Conservation (phyloP, 2,113 vertebrate species). For the Dicerorhinus sumatrensis region DNA sequence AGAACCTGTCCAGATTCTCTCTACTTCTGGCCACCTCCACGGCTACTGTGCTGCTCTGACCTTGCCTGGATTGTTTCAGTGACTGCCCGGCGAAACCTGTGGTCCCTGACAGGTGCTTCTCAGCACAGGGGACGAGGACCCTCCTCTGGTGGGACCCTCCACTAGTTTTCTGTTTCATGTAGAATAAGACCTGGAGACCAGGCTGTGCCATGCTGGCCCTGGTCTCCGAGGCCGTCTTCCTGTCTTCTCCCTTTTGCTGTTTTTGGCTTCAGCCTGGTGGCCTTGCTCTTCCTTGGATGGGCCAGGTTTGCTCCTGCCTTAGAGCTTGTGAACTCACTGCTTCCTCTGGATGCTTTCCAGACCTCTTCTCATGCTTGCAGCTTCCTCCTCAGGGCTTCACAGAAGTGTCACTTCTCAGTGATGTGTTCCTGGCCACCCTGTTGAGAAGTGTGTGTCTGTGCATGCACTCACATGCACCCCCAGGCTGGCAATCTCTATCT, state of each 20-base stretch:
- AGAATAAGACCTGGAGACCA: neutral
- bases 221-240: rapidly evolving
- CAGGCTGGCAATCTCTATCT: neutral
- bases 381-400: neutral
- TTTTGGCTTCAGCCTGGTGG: rapidly evolving
- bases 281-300: neutral
- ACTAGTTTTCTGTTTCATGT: rapidly evolving
- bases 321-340: neutral
- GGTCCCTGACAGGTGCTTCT: neutral
- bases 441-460: neutral
- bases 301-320: neutral
- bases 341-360: neutral
- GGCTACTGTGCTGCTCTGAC: neutral
- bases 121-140: neutral
- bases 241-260: neutral
- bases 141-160: neutral
- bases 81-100: rapidly evolving
- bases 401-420: neutral
- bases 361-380: neutral
- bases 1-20: neutral
- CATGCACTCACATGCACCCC: too few species aligned
- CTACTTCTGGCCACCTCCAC: neutral
- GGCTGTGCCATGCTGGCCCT: neutral
- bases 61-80: neutral
- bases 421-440: rapidly evolving